A percentile compares a stretch with the other conserved stretches of the same genome.
Evolutionary conservation across 2,113 vertebrate genomes (phyloP).

Genomic region (Aptenodytes forsteri): DNA sequence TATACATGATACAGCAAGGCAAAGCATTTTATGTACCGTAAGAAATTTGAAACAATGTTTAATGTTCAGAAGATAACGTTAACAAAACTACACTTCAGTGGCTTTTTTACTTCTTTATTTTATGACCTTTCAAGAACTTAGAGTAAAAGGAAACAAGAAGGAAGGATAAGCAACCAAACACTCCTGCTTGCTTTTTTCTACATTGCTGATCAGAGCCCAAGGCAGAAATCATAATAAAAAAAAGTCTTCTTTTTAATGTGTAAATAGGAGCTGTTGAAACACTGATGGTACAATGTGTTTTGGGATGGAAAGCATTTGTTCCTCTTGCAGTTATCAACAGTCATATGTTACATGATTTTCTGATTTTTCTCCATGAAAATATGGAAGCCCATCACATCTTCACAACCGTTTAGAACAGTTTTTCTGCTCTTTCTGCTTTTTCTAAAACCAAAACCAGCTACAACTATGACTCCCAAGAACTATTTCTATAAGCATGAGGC

Average conservation of each 20-base stretch:
- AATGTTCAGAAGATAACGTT: conserved; percentile 81
- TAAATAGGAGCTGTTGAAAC: conserved; percentile 74
- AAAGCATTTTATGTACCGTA: conserved; percentile 82
- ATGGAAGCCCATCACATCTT: not conserved
- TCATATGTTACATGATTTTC: conserved; percentile 55
- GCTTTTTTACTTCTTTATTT: conserved; percentile 78
- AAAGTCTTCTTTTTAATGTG: conserved; percentile 52
- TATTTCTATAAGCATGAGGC: not conserved
- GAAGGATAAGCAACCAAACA: conserved; percentile 42
- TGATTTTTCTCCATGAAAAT: conserved; percentile 32
- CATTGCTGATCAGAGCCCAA: conserved; percentile 58
- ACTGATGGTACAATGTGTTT: conserved; percentile 66
- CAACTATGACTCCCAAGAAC: not conserved
- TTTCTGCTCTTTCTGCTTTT: conserved; percentile 9
- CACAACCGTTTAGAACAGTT: not conserved
- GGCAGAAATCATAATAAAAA: conserved; percentile 72
- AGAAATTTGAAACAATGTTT: conserved; percentile 87
- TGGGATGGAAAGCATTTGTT: conserved; percentile 74
- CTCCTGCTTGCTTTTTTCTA: conserved; percentile 43
- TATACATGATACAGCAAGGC: conserved; percentile 75
- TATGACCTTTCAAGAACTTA: conserved; percentile 61
- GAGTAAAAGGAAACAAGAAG: conserved; percentile 69
- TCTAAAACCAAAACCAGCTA: not conserved
- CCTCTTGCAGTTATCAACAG: conserved; percentile 70
- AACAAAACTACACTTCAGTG: conserved; percentile 68